phyloP scores from a whole-genome alignment of 2,888 invertebrate species.

The Ashinkailepas kermadecensis region DNA sequence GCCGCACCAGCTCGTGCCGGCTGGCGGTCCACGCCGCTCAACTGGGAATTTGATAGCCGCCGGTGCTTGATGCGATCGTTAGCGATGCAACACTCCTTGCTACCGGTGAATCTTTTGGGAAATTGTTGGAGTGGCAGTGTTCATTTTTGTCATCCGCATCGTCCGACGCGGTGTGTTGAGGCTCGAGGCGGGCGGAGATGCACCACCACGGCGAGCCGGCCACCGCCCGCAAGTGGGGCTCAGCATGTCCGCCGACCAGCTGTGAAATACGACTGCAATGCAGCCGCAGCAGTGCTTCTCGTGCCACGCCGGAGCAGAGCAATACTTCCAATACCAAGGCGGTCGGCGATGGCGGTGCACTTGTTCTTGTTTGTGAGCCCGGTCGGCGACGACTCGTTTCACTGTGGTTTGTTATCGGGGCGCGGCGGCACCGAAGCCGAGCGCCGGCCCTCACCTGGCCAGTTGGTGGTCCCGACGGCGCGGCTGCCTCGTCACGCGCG shows the following conservation, averaged over 20 bases:
- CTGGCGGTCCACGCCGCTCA: background rate
- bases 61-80: background rate
- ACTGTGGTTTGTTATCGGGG: background rate
- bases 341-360: background rate
- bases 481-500: background rate
- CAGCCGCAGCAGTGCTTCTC: too few species aligned
- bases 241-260: too few species aligned
- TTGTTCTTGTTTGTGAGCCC: background rate
- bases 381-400: background rate
- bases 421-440: background rate
- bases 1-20: background rate
- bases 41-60: background rate
- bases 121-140: too few species aligned
- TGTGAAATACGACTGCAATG: too few species aligned
- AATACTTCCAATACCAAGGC: slow-evolving; percentile 5
- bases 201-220: background rate
- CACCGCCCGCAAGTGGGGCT: too few species aligned
- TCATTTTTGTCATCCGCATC: background rate
- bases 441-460: background rate
- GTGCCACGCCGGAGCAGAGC: background rate
- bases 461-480: background rate
- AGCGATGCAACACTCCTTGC: too few species aligned
- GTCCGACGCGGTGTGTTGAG: background rate
- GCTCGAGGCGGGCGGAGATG: background rate
- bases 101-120: background rate